phyloP scores from a whole-genome alignment of 2,797 vertebrate genomes.

The Lacerta agilis region DNA sequence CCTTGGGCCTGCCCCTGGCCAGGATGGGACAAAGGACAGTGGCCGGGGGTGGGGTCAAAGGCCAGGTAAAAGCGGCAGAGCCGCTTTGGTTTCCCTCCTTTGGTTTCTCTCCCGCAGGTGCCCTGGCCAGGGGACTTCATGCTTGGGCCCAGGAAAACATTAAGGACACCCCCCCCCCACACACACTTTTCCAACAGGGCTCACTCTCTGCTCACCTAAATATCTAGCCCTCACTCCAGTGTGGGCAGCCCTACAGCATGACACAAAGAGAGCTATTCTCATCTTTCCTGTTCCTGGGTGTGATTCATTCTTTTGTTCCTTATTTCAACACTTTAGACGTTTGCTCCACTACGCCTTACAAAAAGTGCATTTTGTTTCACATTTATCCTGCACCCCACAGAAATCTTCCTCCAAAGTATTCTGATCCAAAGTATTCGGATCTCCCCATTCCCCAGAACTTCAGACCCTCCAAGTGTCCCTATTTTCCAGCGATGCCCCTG shows the following conservation, averaged over 20 bases:
- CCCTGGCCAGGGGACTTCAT: not conserved
- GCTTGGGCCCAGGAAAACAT: not conserved
- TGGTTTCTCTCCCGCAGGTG: too few species aligned
- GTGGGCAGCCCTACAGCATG: not conserved
- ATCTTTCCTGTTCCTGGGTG: constrained; percentile 24
- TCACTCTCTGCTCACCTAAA: not conserved
- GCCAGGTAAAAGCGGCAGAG: too few species aligned
- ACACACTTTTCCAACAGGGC: not conserved
- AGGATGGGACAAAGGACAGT: too few species aligned
- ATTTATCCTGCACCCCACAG: not conserved
- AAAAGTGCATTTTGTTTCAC: too few species aligned
- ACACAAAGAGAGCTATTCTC: constrained; percentile 49
- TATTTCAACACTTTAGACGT: constrained; percentile 49
- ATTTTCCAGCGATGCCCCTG: too few species aligned
- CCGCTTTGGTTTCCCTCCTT: too few species aligned
- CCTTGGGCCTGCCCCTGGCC: too few species aligned
- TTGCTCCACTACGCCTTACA: not conserved
- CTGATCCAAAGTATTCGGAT: not conserved
- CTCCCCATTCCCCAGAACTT: too few species aligned
- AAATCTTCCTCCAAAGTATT: not conserved
- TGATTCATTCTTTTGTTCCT: constrained; percentile 68
- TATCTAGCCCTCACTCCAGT: not conserved
- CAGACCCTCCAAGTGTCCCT: too few species aligned
- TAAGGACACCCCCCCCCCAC: not conserved
- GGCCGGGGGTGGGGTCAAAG: too few species aligned